Conservation (phyloP, 2,888 invertebrate species). For the Nephrotoma appendiculata region DNA sequence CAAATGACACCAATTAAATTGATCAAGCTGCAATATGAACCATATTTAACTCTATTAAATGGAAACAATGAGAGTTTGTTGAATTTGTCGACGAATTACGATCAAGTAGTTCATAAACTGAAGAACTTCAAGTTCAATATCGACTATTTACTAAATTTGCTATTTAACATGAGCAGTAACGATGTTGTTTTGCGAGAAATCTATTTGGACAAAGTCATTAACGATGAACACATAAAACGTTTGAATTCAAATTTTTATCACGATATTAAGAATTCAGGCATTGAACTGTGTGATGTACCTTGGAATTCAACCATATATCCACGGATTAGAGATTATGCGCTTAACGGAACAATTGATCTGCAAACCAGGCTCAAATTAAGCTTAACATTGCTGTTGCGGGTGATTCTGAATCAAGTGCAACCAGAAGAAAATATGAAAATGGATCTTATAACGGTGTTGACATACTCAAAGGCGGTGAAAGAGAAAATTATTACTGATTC, state of each 20-base stretch:
- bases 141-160: slow-evolving; percentile 26
- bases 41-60: slow-evolving; percentile 19
- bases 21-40: slow-evolving; percentile 24
- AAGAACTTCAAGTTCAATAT: background rate
- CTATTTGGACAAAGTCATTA: slow-evolving; percentile 17
- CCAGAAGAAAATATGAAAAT: slow-evolving; percentile 16
- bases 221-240: background rate
- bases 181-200: slow-evolving; percentile 27
- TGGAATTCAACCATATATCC: slow-evolving; percentile 27
- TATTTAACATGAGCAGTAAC: slow-evolving; percentile 31
- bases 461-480: slow-evolving; percentile 26
- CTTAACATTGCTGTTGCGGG: slow-evolving; percentile 18
- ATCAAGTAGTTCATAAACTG: background rate
- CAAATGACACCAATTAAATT: slow-evolving; percentile 21
- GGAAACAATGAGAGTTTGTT: slow-evolving; percentile 17
- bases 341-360: slow-evolving; percentile 8
- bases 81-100: slow-evolving; percentile 14
- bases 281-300: slow-evolving; percentile 17
- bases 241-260: background rate
- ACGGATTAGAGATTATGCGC: slow-evolving; percentile 25
- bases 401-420: slow-evolving; percentile 17
- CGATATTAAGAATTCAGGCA: background rate
- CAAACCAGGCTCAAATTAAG: slow-evolving; percentile 17
- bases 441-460: slow-evolving; percentile 20
- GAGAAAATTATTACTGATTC: slow-evolving; percentile 20